Evolutionary conservation across 2,113 vertebrate species (phyloP).

Genomic region (Cavia porcellus): DNA sequence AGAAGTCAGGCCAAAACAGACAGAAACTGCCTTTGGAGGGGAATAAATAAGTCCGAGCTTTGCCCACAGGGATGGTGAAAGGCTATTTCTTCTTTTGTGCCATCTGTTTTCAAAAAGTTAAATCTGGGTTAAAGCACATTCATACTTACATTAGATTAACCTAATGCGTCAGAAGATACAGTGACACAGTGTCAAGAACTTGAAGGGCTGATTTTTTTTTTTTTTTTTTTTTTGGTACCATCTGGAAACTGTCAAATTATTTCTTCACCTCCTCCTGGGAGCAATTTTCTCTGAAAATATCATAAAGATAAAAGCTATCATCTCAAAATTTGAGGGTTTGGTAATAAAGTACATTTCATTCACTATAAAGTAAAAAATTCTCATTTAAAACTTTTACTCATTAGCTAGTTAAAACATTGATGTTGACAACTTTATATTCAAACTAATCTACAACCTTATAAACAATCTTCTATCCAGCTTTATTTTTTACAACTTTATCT

Average conservation of each 20-base stretch:
- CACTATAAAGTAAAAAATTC: constrained; percentile 33
- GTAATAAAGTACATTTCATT: constrained; percentile 19
- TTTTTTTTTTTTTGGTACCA: constrained; percentile 40
- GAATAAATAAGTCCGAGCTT: constrained; percentile 72
- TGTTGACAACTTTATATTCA: background rate
- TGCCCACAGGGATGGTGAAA: constrained; percentile 61
- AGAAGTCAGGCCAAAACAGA: constrained; percentile 82
- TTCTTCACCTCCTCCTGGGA: constrained; percentile 59
- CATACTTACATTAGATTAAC: constrained; percentile 22
- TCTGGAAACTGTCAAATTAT: constrained; percentile 70
- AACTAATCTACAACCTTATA: background rate
- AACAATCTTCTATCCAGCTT: background rate
- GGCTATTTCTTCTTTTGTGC: constrained; percentile 68
- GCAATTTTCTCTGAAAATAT: constrained; percentile 62
- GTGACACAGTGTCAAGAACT: background rate
- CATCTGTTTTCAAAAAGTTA: constrained; percentile 75
- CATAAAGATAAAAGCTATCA: constrained; percentile 65
- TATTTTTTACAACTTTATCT: background rate
- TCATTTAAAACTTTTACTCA: constrained; percentile 25
- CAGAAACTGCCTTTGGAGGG: constrained; percentile 76
- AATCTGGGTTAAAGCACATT: constrained; percentile 70
- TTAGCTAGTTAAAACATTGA: background rate
- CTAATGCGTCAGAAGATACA: constrained; percentile 51
- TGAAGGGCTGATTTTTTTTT: constrained; percentile 18
- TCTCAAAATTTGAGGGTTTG: constrained; percentile 58